phyloP scores from a whole-genome alignment of 23 tunicate species.

The Corella eumyota region DNA sequence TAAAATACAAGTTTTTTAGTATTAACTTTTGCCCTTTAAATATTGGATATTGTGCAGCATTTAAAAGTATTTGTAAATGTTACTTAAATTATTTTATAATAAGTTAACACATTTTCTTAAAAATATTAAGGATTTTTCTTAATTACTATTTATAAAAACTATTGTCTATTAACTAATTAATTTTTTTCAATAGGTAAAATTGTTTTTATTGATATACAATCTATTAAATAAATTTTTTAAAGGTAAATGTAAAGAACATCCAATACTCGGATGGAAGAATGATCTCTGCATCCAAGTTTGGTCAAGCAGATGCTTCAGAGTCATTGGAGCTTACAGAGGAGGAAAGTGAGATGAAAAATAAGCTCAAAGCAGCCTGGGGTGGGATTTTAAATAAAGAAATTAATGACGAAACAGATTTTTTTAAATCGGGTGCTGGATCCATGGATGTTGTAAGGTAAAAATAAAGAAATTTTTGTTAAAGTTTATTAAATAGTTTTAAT shows the following conservation, averaged over 20 bases:
- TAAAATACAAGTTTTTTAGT: not conserved
- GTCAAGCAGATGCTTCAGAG: constrained; percentile 66
- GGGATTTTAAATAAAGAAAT: constrained; percentile 83
- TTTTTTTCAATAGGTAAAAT: no score
- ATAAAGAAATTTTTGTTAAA: no score
- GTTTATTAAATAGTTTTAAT: no score
- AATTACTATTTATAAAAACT: no score
- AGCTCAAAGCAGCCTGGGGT: constrained; percentile 53
- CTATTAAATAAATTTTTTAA: no score
- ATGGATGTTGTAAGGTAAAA: constrained; percentile 97
- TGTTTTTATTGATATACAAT: no score
- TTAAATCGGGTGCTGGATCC: constrained; percentile 89
- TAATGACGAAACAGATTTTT: constrained; percentile 65
- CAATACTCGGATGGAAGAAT: constrained; percentile 81
- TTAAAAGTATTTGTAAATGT: no score
- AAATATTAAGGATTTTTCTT: no score
- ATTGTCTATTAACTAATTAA: no score
- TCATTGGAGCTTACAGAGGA: constrained; percentile 64
- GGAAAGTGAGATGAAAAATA: constrained; percentile 40
- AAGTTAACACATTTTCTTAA: no score
- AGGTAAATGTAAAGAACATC: constrained; percentile 87
- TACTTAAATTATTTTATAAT: no score
- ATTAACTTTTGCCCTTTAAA: not conserved
- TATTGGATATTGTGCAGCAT: no score
- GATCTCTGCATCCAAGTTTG: constrained; percentile 77